These are phyloP conservation scores for Bombylius major DNA, from an alignment of 2,888 invertebrate species.

Conservation along the genomic window DNA sequence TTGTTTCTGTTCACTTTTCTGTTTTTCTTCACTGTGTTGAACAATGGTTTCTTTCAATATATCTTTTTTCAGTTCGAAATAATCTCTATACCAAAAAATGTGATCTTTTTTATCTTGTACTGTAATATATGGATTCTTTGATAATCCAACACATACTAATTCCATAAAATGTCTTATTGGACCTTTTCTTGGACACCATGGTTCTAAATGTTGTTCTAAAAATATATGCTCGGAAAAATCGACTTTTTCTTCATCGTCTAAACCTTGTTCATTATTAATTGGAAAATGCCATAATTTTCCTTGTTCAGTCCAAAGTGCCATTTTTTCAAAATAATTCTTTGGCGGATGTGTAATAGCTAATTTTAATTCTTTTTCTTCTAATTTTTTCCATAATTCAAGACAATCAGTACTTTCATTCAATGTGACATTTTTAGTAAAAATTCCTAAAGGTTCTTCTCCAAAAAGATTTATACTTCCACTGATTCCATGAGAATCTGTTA, in stretches of 20 bases:
- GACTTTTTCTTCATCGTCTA: slow-evolving; percentile 50
- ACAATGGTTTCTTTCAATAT: slow-evolving; percentile 40
- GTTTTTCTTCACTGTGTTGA: background rate
- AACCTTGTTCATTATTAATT: slow-evolving; percentile 89
- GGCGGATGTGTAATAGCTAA: slow-evolving; percentile 60
- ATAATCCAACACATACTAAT: slow-evolving; percentile 80
- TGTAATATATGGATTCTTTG: slow-evolving; percentile 86
- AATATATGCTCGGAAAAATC: slow-evolving; percentile 93
- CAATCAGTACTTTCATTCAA: slow-evolving; percentile 25
- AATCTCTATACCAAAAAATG: slow-evolving; percentile 83
- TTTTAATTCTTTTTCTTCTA: slow-evolving; percentile 54
- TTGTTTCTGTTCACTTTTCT: background rate
- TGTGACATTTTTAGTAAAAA: slow-evolving; percentile 40
- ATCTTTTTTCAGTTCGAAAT: slow-evolving; percentile 69
- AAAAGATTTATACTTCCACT: slow-evolving; percentile 48
- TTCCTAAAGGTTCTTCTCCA: slow-evolving; percentile 47
- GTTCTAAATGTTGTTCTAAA: slow-evolving; percentile 69
- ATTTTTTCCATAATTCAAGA: slow-evolving; percentile 53
- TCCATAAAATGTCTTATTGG: slow-evolving; percentile 97
- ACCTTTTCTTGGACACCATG: slow-evolving; percentile 81
- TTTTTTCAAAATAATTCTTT: slow-evolving; percentile 81
- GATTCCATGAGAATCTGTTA: slow-evolving; percentile 18
- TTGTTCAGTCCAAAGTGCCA: slow-evolving; percentile 86
- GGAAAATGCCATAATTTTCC: slow-evolving; percentile 96
- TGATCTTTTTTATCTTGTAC: slow-evolving; percentile 79